phyloP scores from a whole-genome alignment of 2,797 vertebrate species.

The Sebastes iracundus region DNA sequence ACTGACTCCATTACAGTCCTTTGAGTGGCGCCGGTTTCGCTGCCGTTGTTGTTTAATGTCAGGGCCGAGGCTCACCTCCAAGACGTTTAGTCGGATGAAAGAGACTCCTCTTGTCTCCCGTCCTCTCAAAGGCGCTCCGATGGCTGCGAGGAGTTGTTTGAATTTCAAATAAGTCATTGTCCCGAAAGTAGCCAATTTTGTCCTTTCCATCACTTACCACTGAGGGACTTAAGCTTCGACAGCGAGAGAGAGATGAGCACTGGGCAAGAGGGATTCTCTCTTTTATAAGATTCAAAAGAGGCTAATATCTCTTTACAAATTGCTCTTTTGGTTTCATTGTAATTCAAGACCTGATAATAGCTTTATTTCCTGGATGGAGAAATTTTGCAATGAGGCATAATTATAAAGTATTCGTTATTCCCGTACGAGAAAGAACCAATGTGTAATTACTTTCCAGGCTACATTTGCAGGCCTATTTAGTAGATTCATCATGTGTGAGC shows the following conservation, averaged over 20 bases:
- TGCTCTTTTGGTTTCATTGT: conserved; percentile 70
- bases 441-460: conserved; percentile 71
- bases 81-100: conserved; percentile 69
- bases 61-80: conserved; percentile 53
- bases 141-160: conserved; percentile 68
- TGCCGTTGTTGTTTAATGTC: conserved; percentile 68
- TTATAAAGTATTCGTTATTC: conserved; percentile 68
- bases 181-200: conserved; percentile 72
- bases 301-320: conserved; percentile 76
- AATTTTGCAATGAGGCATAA: conserved; percentile 65
- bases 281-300: conserved; percentile 69
- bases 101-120: conserved; percentile 60
- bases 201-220: conserved; percentile 75
- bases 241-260: conserved; percentile 62
- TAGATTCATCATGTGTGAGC: conserved; percentile 45
- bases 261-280: conserved; percentile 70
- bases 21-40: conserved; percentile 54
- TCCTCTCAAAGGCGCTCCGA: conserved; percentile 61
- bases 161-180: conserved; percentile 81
- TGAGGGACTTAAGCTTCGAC: conserved; percentile 66
- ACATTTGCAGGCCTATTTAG: conserved; percentile 54
- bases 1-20: conserved; percentile 55
- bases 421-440: conserved; percentile 54
- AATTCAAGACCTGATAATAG: conserved; percentile 74
- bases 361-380: conserved; percentile 69